Evolutionary conservation across 2,888 invertebrate genomes (phyloP).

Genomic region (Ectobius pallidus): DNA sequence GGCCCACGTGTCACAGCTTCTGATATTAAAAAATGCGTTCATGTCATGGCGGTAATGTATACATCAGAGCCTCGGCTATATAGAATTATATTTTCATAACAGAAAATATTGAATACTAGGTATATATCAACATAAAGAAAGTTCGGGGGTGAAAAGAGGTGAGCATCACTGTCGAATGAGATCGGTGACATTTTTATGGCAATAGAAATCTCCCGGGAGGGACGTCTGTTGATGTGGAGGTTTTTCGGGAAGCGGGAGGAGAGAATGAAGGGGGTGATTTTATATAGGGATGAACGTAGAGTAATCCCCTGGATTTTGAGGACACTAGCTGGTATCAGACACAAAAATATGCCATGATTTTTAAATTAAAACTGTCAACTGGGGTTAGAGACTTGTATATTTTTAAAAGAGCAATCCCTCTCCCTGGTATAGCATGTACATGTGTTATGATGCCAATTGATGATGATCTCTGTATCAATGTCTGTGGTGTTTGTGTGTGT

Average conservation of each 20-base stretch:
- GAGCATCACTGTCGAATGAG: neutral
- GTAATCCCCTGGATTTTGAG: conserved; percentile 24
- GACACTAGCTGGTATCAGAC: neutral
- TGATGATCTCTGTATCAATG: conserved; percentile 18
- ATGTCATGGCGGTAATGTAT: neutral
- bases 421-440: too few species aligned
- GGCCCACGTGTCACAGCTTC: conserved; percentile 9
- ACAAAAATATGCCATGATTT: conserved; percentile 6
- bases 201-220: conserved; percentile 2
- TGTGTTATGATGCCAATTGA: conserved; percentile 28
- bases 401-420: too few species aligned
- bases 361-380: conserved; percentile 27
- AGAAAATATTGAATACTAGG: conserved; percentile 14
- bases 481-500: neutral
- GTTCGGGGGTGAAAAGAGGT: neutral
- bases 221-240: neutral
- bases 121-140: conserved; percentile 16
- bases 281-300: conserved; percentile 16
- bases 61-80: neutral
- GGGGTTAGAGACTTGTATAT: neutral
- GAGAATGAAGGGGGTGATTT: neutral
- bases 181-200: conserved; percentile 5
- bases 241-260: neutral
- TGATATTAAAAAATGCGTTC: conserved; percentile 12
- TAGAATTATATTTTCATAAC: conserved; percentile 25